Evolutionary conservation across 1,140 invertebrate genomes (phyloP).

Genomic region (Amyelois transitella): DNA sequence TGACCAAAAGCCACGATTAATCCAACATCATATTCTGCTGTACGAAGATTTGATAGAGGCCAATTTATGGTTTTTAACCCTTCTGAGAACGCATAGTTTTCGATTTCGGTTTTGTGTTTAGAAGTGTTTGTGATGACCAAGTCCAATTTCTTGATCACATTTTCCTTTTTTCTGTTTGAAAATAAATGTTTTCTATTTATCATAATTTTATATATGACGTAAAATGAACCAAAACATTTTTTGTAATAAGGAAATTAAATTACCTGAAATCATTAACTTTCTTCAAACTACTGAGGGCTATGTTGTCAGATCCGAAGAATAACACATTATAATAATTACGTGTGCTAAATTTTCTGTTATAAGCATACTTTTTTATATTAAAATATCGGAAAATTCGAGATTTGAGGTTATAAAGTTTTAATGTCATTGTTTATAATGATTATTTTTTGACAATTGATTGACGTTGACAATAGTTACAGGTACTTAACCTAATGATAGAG

Average conservation of each 20-base stretch:
- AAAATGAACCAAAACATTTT: not conserved
- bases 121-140: constrained; percentile 47
- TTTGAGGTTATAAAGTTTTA: constrained; percentile 40
- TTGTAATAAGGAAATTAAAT: constrained; percentile 8
- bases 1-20: constrained; percentile 66
- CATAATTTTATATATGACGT: not conserved
- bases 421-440: constrained; percentile 29
- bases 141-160: constrained; percentile 39
- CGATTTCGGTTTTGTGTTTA: constrained; percentile 43
- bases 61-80: constrained; percentile 48
- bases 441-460: not conserved
- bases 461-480: not conserved
- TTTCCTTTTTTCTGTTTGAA: constrained; percentile 38
- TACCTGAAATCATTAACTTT: constrained; percentile 60
- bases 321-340: constrained; percentile 46
- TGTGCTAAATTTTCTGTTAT: constrained; percentile 19
- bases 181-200: not conserved
- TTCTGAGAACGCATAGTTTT: constrained; percentile 50
- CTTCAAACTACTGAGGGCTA: constrained; percentile 51
- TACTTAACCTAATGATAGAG: not conserved
- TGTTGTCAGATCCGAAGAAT: constrained; percentile 62
- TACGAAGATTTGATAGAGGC: constrained; percentile 39
- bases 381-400: constrained; percentile 20
- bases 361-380: constrained; percentile 29
- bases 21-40: constrained; percentile 54